Evolutionary conservation across 2,797 vertebrate species (phyloP).

Genomic region (Megaceryle alcyon): DNA sequence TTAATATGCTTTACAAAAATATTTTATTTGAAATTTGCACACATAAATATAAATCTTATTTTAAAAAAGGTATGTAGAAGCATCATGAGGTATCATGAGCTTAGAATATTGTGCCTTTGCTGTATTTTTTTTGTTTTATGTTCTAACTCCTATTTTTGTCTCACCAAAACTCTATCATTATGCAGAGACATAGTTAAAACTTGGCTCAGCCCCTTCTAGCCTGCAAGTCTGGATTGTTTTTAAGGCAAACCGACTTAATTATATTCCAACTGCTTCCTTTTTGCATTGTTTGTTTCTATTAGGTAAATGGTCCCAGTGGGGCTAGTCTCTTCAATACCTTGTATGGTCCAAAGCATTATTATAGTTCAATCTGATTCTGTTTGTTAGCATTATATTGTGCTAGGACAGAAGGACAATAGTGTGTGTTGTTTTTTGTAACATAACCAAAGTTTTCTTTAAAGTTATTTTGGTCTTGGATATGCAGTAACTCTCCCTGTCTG

Average conservation of each 20-base stretch:
- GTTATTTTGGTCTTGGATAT: neutral
- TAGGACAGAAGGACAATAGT: neutral
- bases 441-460: neutral
- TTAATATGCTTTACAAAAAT: neutral
- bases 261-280: slow-evolving; percentile 55
- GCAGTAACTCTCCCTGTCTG: neutral
- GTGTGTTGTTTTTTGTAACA: neutral
- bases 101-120: neutral
- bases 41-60: neutral
- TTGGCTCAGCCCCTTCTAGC: neutral
- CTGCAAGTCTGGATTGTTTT: slow-evolving; percentile 32
- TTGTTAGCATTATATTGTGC: neutral
- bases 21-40: neutral
- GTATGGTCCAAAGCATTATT: neutral
- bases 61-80: neutral
- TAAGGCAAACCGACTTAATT: neutral
- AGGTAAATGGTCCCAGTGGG: slow-evolving; percentile 26
- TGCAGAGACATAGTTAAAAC: slow-evolving; percentile 30
- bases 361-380: neutral
- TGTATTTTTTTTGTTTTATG: neutral
- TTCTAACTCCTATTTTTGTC: slow-evolving; percentile 11
- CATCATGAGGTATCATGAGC: neutral
- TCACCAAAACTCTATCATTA: neutral
- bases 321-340: slow-evolving; percentile 43
- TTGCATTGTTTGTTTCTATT: slow-evolving; percentile 47